These are phyloP conservation scores for Digitonthophagus gazella DNA, from an alignment of 2,888 invertebrate genomes.

Conservation along the genomic window DNA sequence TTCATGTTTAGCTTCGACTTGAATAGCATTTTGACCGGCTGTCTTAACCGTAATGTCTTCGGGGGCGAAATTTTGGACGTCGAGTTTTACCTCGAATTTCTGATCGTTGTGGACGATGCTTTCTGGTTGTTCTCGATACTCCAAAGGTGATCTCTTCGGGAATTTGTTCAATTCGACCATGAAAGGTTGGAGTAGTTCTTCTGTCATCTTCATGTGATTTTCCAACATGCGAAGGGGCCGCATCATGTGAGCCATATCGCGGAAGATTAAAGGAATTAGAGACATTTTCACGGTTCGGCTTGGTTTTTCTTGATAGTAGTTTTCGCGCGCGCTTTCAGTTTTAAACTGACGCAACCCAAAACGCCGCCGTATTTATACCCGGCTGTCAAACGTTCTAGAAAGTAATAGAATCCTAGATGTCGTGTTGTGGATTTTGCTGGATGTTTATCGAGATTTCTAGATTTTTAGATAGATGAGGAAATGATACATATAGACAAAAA, in stretches of 20 bases:
- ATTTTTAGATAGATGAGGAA: no score
- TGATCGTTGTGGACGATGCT: constrained; percentile 25
- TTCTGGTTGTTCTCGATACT: constrained; percentile 17
- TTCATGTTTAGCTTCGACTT: constrained; percentile 33
- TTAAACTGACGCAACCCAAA: constrained; percentile 12
- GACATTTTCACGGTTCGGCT: constrained; percentile 28
- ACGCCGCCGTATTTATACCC: constrained; percentile 18
- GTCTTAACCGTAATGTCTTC: constrained; percentile 32
- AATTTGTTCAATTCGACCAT: neutral
- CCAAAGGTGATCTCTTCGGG: constrained; percentile 6
- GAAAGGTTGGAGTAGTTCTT: constrained; percentile 25
- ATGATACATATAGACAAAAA: no score
- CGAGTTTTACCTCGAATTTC: constrained; percentile 29
- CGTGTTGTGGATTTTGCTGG: no score
- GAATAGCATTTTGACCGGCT: constrained; percentile 26
- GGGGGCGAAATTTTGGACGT: constrained; percentile 30
- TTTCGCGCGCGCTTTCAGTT: neutral
- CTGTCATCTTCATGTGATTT: constrained; percentile 27
- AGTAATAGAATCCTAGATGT: no score
- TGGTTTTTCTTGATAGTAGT: neutral
- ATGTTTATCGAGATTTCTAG: no score
- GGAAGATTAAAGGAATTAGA: constrained; percentile 25
- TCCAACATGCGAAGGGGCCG: constrained; percentile 28
- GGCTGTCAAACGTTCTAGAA: neutral
- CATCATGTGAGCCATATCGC: constrained; percentile 27